Evolutionary conservation across 1,140 invertebrate species (phyloP), one percentile per base, ranked within the genome.

Genomic region (Aphis gossypii): DNA sequence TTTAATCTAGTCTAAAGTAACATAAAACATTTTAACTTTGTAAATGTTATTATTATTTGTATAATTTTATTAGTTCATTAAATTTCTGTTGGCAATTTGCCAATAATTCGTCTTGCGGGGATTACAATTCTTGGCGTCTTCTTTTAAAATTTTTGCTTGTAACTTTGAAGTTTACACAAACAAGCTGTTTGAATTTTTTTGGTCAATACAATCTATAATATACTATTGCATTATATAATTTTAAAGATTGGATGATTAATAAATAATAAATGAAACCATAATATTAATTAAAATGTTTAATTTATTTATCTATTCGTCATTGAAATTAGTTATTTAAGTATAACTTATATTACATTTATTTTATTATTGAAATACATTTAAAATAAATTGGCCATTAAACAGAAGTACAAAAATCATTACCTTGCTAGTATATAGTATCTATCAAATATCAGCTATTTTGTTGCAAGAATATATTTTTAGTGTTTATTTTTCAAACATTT

Each of bases 11-110:
- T 68, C 56, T 90, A 68, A 41, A 90, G 89, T 68, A 68, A 68
- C 23, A n/a, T n/a, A 90, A 56, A 56, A 68, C 25, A 90, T 90
- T 46, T 90, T 8, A 56, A 30, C 46, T 56, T 35, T 44, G 25
- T 68, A 44, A 46, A 90, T 90, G 54, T 60, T 56, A 60, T 41
- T 41, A 60, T 90, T 90, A 90, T 90, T 90, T 68, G 54, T 44
- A 90, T 90, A 44, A 90, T 90, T 90, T 90, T 90, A 90, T 90
- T 90, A 68, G 89, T 68, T 90, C 56, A 90, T 90, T 90, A 90
- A 90, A 68, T 90, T 90, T 60, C 25, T 68, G 5, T 44, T 44
- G 89, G 44, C 5, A 5, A 21, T 68, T 25, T 56, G 51, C 51
- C 88, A 89, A 56, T 23, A 25, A 89, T 89, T 56, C 51, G 1